phyloP scores from a whole-genome alignment of 2,113 vertebrate species.

The Phyllostomus hastatus region DNA sequence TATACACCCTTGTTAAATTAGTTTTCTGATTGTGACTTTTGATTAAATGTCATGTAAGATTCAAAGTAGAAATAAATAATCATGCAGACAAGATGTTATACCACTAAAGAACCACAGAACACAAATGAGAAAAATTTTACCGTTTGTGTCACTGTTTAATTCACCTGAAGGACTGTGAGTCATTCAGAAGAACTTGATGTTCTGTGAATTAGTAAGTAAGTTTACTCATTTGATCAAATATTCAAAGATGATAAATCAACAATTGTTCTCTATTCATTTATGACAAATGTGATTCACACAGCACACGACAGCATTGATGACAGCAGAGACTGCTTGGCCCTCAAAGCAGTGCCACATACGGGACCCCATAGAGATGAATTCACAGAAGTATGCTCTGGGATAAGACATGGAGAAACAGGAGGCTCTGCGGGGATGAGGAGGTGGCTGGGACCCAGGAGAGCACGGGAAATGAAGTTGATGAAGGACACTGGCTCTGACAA shows the following conservation, averaged over 20 bases:
- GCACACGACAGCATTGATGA: not conserved
- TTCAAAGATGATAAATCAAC: slow-evolving; percentile 45
- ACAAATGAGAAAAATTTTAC: slow-evolving; percentile 19
- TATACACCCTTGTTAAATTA: slow-evolving; percentile 71
- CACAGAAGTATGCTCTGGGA: not conserved
- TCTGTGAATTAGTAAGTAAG: slow-evolving; percentile 27
- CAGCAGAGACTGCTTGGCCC: not conserved
- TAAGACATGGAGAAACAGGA: not conserved
- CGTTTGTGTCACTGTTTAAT: slow-evolving; percentile 44
- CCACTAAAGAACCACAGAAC: slow-evolving; percentile 34
- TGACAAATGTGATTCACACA: not conserved
- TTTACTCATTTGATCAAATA: slow-evolving; percentile 55
- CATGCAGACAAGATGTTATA: slow-evolving; percentile 57
- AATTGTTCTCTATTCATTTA: slow-evolving; percentile 6
- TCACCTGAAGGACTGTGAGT: slow-evolving; percentile 10
- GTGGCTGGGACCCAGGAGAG: not conserved
- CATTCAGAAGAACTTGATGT: slow-evolving; percentile 44
- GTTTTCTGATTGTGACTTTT: slow-evolving; percentile 71
- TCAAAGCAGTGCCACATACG: not conserved
- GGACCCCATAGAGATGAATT: no score
- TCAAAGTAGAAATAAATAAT: slow-evolving; percentile 72
- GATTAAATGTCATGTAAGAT: slow-evolving; percentile 75
- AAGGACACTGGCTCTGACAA: not conserved
- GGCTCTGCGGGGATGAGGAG: not conserved
- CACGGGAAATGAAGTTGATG: not conserved